Base-by-base conservation (phyloP, 2,797 vertebrate genomes). In the Glyptemys insculpta region DNA sequence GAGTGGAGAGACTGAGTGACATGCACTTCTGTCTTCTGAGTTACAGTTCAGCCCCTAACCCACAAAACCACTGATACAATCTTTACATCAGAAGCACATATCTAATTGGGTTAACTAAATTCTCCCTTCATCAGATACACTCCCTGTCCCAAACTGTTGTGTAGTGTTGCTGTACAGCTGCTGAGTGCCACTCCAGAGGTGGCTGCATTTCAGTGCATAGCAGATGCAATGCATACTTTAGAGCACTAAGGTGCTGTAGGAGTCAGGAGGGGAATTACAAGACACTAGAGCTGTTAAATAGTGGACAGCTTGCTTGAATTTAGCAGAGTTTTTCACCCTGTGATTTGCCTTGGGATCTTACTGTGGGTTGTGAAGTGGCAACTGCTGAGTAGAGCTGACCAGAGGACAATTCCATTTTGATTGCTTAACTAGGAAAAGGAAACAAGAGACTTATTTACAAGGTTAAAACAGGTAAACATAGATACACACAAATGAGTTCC, bases 291-390 rank as follows among this genome's bases (percentile, higher is more conserved):
- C 23, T 84, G 7, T 53, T 81, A 16, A 0, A 83, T 14, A 31
- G 25, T 50, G 52, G 31, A 16, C 16, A 54, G 6, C 54, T 88
- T 94, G 52, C 34, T 56, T 62, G 56, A 92, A 81, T 80, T 81
- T 41, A 25, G 68, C 19, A 76, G 1, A 1, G 2, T 15, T 10
- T 95, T 95, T 84, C 10, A 52, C 82, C 89, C 72, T 90, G 85
- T 54, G 68, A 34, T 92, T 92, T 93, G 34, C 80, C 91, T 81
- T 93, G 74, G 29, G 86, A 4, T 23, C 12, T 88, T 85, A 41
- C n/a, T 80, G 25, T 8, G n/a, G 53, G 15, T 37, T 52, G 85
- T 12, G 78, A 93, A 81, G 50, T 87, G 76, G 53, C 82, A 93
- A 44, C 3, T 79, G 62, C 3, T 31, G 89, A 94, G 49, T 12